Percentiles rank a stretch among this genome's conserved stretches.
These are phyloP conservation scores for Orientallactaga bullata DNA, from an alignment of 2,113 vertebrate genomes.

Conservation along the genomic window DNA sequence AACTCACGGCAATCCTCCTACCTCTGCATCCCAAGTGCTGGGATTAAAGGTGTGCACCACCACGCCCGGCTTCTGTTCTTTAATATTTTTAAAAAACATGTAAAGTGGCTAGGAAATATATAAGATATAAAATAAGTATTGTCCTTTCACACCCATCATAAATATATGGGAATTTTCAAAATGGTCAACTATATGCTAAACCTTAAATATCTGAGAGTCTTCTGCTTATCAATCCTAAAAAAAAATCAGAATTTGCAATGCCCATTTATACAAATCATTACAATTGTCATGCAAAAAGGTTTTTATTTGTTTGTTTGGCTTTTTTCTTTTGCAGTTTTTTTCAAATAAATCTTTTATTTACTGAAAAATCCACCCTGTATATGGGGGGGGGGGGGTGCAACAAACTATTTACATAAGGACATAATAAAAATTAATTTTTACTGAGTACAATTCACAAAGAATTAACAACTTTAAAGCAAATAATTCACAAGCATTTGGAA, in stretches of 20 bases:
- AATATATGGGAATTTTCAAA: conserved; percentile 51
- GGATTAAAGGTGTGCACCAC: no score
- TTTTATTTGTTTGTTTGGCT: no score
- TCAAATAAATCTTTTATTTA: conserved; percentile 21
- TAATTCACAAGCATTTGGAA: conserved; percentile 6
- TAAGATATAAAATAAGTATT: neutral
- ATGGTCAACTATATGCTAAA: conserved; percentile 30
- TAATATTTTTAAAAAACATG: no score
- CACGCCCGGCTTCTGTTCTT: no score
- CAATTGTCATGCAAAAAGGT: neutral
- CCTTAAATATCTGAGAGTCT: conserved; percentile 15
- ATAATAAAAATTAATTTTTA: conserved; percentile 26
- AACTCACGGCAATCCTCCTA: no score
- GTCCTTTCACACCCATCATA: neutral
- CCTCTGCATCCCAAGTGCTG: no score
- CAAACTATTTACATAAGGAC: conserved; percentile 17
- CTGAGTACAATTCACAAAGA: conserved; percentile 26
- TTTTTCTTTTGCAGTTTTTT: neutral
- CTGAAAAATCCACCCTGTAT: neutral
- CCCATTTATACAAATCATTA: neutral
- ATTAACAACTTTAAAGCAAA: conserved; percentile 17
- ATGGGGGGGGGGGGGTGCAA: neutral
- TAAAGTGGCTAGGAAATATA: conserved; percentile 21
- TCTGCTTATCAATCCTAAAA: no score
- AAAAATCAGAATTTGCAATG: no score